These are phyloP conservation scores for Tragulus kanchil DNA, from an alignment of 2,113 vertebrate species.

Conservation along the genomic window DNA sequence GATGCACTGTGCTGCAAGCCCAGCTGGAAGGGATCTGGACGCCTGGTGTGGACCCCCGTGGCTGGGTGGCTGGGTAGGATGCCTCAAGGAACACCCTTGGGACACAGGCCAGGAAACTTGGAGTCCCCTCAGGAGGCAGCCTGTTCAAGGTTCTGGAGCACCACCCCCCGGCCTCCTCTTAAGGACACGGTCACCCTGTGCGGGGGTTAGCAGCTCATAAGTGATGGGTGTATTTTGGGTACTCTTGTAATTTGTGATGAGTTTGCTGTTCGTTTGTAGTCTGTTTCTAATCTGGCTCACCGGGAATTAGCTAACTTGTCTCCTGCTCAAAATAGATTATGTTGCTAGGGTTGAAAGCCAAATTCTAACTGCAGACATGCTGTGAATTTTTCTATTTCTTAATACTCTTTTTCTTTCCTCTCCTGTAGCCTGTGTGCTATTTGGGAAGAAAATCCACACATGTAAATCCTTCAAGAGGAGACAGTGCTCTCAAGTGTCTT, in stretches of 20 bases:
- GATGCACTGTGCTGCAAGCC: not conserved
- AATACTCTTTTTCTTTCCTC: not conserved
- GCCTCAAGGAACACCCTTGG: not conserved
- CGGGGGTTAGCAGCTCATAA: no score
- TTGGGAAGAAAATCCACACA: not conserved
- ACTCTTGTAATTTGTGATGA: not conserved
- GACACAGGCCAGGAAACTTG: not conserved
- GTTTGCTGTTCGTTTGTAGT: conserved; percentile 63
- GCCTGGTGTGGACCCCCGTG: not conserved
- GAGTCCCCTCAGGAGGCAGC: not conserved
- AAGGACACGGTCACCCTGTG: no score
- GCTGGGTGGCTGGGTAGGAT: no score
- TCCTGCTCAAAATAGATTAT: conserved; percentile 72
- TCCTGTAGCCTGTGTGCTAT: not conserved
- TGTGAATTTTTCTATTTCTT: conserved; percentile 35
- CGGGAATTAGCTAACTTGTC: conserved; percentile 64
- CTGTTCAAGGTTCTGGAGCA: not conserved
- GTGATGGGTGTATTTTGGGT: not conserved
- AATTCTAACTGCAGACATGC: conserved; percentile 46
- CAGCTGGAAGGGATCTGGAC: not conserved
- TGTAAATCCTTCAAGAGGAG: not conserved
- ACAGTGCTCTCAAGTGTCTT: fast-evolving
- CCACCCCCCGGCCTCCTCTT: no score
- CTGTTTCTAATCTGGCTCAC: conserved; percentile 73
- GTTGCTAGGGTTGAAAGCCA: conserved; percentile 62